Evolutionary conservation across 2,888 invertebrate genomes (phyloP).

Genomic region (Sphaeridia pumilis): DNA sequence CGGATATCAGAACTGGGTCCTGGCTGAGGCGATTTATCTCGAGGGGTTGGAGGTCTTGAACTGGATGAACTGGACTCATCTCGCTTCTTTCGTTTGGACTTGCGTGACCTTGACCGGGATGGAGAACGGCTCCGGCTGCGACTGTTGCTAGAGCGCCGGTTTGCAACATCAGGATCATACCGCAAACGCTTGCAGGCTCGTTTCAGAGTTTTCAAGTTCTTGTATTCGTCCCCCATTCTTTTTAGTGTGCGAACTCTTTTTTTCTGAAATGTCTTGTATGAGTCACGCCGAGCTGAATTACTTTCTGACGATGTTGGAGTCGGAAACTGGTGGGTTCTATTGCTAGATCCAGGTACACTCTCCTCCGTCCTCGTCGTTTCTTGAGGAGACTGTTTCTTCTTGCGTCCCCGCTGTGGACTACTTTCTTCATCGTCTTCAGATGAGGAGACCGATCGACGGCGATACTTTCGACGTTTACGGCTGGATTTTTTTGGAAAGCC

Average conservation of each 20-base stretch:
- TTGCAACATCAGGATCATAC: too few relatives aligned
- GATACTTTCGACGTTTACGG: not conserved
- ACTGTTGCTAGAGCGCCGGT: not conserved
- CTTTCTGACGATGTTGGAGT: not conserved
- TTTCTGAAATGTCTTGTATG: too few relatives aligned
- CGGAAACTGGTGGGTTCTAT: not conserved
- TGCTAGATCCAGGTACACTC: not conserved
- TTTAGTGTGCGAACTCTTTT: too few relatives aligned
- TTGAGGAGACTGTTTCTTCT: not conserved
- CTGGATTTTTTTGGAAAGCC: conserved; percentile 5
- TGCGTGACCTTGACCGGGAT: not conserved
- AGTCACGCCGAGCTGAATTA: not conserved
- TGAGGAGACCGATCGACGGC: not conserved
- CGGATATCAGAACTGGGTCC: not conserved
- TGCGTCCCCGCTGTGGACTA: too few relatives aligned
- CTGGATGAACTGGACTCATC: too few relatives aligned
- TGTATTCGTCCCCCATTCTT: too few relatives aligned
- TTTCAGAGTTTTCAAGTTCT: too few relatives aligned
- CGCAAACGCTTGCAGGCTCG: too few relatives aligned
- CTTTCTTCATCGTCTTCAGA: not conserved
- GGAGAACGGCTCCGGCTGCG: not conserved
- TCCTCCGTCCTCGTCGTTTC: not conserved
- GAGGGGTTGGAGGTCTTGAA: too few relatives aligned
- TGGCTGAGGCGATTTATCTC: not conserved
- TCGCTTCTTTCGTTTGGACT: too few relatives aligned